phyloP scores from a whole-genome alignment of 2,888 invertebrate genomes.

The Leucania comma region DNA sequence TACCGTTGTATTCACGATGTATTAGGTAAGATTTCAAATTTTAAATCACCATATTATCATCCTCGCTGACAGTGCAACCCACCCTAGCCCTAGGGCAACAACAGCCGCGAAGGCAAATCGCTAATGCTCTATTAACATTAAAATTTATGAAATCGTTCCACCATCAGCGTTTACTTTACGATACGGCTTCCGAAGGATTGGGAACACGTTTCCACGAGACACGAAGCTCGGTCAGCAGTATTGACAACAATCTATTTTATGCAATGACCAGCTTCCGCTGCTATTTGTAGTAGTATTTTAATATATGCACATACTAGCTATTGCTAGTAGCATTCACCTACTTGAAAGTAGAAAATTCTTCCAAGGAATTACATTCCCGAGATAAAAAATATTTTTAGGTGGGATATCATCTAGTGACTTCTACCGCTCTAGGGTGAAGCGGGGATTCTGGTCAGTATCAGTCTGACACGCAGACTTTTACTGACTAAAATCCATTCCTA shows the following conservation, averaged over 20 bases:
- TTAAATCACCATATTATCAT: neutral
- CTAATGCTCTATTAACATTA: constrained; percentile 48
- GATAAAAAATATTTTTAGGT: too few relatives aligned
- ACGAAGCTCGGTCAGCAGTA: neutral
- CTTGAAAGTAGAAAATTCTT: too few relatives aligned
- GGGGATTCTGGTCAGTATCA: too few relatives aligned
- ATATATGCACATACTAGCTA: too few relatives aligned
- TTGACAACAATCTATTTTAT: constrained; percentile 27
- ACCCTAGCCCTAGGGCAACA: constrained; percentile 36
- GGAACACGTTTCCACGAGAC: constrained; percentile 7
- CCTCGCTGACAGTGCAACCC: constrained; percentile 35
- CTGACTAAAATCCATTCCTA: too few relatives aligned
- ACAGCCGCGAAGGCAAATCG: constrained; percentile 33
- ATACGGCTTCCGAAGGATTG: constrained; percentile 32
- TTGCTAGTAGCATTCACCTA: too few relatives aligned
- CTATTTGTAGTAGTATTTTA: neutral
- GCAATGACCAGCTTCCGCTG: neutral
- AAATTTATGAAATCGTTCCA: constrained; percentile 58
- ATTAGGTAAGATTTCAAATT: too few relatives aligned
- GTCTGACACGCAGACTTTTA: too few relatives aligned
- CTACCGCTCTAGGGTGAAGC: too few relatives aligned
- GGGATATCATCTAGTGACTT: too few relatives aligned
- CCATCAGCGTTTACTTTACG: constrained; percentile 50
- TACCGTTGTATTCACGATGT: too few relatives aligned
- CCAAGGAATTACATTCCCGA: too few relatives aligned